Evolutionary conservation across 2,888 invertebrate species (phyloP), one percentile per base, ranked within the genome.

Genomic region (Apamea sordens): DNA sequence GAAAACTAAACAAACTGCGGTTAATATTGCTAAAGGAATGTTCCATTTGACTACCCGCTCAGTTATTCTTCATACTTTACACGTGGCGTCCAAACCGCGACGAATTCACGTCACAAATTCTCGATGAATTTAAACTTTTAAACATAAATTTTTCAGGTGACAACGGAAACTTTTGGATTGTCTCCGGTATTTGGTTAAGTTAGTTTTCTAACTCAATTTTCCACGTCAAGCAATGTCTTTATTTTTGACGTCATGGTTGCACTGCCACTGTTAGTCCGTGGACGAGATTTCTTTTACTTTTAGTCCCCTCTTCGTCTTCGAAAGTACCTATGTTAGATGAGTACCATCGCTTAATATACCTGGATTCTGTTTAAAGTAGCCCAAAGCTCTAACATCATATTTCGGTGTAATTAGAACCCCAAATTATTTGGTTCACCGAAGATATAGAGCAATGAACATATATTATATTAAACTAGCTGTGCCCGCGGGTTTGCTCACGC

Each of bases 81-180:
- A 70, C 47, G 36, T 61, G 79, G 64, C 64, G 28, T 72, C 32
- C 28, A 41, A 24, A 68, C 36, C 8, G 15, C 32, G 21, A 15
- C n/a, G 56, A 7, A 73, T 47, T 64, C 41, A 11, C 59, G 56
- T 72, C 44, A 72, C 50, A 77, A 79, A 74, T 84, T 80, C 71
- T 28, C 56, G 15, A 18, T 10, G 53, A 44, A 74, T 80, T 77
- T 76, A 63, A 71, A 80, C 36, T 77, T 83, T 50, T 21, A 50
- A 50, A 53, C 44, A 74, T 72, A 79, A 13, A 83, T 76, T 74
- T 79, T 74, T 76, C 76, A 72, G 50, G 21, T 67, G 47, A 67
- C 21, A 68, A 64, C 18, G 44, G 28, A 53, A 76, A 68, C 53
- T 71, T 73, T 76, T 28, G 24, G 18, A 61, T 64, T 67, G 21